phyloP scores from a whole-genome alignment of 2,888 invertebrate genomes.

The Autographa pulchrina region DNA sequence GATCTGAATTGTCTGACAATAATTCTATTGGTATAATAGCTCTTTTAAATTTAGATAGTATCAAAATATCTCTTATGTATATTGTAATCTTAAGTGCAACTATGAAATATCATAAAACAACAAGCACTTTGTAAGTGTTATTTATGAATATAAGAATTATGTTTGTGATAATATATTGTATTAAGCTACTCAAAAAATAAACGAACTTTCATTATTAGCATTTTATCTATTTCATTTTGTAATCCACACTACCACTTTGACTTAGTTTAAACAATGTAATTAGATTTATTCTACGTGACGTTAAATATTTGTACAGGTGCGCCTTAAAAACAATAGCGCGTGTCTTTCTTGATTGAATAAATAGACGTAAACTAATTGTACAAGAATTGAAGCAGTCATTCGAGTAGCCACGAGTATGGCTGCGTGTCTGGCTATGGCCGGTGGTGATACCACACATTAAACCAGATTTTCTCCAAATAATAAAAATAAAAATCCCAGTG shows the following conservation, averaged over 20 bases:
- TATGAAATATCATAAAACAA: constrained; percentile 37
- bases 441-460: constrained; percentile 43
- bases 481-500: constrained; percentile 34
- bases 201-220: constrained; percentile 68
- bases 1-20: constrained; percentile 52
- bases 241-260: constrained; percentile 33
- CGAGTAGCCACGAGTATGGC: constrained; percentile 44
- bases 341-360: constrained; percentile 65
- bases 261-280: constrained; percentile 49
- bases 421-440: constrained; percentile 45
- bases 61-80: constrained; percentile 43
- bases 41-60: constrained; percentile 40
- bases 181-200: constrained; percentile 74
- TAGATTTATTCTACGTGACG: constrained; percentile 45
- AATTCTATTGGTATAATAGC: constrained; percentile 40
- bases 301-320: constrained; percentile 72
- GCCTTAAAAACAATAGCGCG: constrained; percentile 56
- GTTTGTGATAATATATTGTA: constrained; percentile 82
- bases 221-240: constrained; percentile 52
- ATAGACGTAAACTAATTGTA: constrained; percentile 63
- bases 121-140: constrained; percentile 59
- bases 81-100: constrained; percentile 37
- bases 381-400: constrained; percentile 38
- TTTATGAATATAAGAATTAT: constrained; percentile 64
- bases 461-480: constrained; percentile 40